These are phyloP conservation scores for Talpa occidentalis DNA, from an alignment of 2,113 vertebrate genomes.

Conservation along the genomic window DNA sequence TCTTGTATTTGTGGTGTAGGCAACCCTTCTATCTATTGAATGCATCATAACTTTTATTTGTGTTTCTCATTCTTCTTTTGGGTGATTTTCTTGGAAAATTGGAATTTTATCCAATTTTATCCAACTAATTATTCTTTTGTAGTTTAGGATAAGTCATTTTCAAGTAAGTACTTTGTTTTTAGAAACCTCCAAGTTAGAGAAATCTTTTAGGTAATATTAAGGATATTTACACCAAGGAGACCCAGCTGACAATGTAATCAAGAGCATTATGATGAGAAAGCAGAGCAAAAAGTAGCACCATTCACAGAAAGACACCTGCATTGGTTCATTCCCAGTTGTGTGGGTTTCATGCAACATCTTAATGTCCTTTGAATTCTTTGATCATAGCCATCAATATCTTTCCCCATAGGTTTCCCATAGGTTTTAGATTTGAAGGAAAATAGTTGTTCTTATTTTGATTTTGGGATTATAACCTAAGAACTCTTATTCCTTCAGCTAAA, in stretches of 20 bases:
- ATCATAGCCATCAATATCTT: neutral
- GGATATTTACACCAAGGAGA: neutral
- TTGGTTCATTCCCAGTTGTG: neutral
- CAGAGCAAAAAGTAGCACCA: neutral
- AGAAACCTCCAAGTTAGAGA: conserved; percentile 11
- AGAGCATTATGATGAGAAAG: neutral
- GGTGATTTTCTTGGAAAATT: conserved; percentile 23
- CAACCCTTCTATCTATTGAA: neutral
- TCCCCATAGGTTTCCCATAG: neutral
- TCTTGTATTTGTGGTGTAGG: neutral
- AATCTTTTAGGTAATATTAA: neutral
- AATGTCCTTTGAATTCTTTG: neutral
- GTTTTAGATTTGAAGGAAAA: conserved; percentile 20
- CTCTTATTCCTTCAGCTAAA: neutral
- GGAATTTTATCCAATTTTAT: neutral
- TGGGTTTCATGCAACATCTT: neutral
- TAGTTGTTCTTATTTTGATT: neutral
- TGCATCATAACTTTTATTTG: conserved; percentile 10
- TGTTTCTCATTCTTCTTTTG: conserved; percentile 48
- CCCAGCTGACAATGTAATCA: neutral
- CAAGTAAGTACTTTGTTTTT: neutral
- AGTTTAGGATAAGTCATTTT: conserved; percentile 13
- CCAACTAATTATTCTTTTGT: neutral
- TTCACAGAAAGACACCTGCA: neutral
- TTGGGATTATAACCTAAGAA: neutral